phyloP scores from a whole-genome alignment of 1,140 invertebrate species.

The Danaus melanippus region DNA sequence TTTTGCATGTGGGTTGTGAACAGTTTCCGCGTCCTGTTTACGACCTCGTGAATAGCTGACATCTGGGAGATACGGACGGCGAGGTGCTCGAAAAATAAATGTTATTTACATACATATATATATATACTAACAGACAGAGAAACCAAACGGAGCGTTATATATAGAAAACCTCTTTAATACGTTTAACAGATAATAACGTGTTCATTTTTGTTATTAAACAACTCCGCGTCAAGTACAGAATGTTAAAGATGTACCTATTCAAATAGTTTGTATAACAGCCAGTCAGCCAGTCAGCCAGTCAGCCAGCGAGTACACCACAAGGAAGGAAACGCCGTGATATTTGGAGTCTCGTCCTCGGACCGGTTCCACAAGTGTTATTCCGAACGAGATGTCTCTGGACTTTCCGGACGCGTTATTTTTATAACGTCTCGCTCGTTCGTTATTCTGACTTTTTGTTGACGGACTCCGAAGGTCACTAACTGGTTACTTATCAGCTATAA shows the following conservation, averaged over 20 bases:
- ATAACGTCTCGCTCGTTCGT: slow-evolving; percentile 24
- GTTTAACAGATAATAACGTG: neutral
- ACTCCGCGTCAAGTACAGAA: neutral
- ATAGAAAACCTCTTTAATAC: slow-evolving; percentile 1
- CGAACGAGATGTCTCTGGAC: slow-evolving; percentile 62
- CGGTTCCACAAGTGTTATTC: slow-evolving; percentile 69
- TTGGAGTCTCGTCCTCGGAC: slow-evolving; percentile 46
- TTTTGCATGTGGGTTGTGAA: slow-evolving; percentile 57
- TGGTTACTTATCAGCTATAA: no score
- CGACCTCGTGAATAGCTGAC: slow-evolving; percentile 1
- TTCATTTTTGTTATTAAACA: slow-evolving; percentile 5
- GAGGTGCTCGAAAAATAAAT: no score
- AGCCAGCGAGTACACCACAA: slow-evolving; percentile 29
- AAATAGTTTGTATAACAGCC: slow-evolving; percentile 10
- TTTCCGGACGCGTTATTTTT: slow-evolving; percentile 52
- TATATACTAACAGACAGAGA: neutral
- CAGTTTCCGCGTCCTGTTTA: slow-evolving; percentile 61
- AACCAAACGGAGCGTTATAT: neutral
- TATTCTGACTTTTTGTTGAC: slow-evolving; percentile 11
- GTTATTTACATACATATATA: no score
- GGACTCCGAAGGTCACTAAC: no score
- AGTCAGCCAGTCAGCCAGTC: slow-evolving; percentile 5
- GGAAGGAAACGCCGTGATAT: slow-evolving; percentile 68
- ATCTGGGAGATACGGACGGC: no score
- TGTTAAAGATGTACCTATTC: slow-evolving; percentile 7